These are phyloP conservation scores for Strigamia maritima DNA, from an alignment of 2,888 invertebrate species.

Conservation along the genomic window DNA sequence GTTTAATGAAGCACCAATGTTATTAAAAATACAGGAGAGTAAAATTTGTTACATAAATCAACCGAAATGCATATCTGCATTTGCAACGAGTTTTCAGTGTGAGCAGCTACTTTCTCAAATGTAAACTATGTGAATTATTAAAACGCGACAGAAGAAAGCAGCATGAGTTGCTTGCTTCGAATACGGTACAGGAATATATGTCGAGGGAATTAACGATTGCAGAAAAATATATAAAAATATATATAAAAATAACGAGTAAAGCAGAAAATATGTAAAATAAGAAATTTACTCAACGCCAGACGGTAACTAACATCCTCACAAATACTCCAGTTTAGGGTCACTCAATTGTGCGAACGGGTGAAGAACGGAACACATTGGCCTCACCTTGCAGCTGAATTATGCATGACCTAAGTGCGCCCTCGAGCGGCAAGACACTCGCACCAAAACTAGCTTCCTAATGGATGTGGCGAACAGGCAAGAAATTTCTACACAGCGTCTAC, in stretches of 20 bases:
- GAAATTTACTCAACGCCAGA: background rate
- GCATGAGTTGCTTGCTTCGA: background rate
- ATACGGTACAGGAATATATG: background rate
- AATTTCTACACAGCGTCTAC: constrained; percentile 18
- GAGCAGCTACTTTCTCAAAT: background rate
- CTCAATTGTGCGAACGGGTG: constrained; percentile 28
- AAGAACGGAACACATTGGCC: constrained; percentile 30
- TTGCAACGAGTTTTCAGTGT: constrained; percentile 12
- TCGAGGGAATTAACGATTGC: background rate
- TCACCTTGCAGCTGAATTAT: constrained; percentile 26
- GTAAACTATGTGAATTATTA: constrained; percentile 7
- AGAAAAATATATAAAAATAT: background rate
- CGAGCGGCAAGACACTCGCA: constrained; percentile 34
- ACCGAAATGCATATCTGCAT: constrained; percentile 8
- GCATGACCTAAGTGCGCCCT: constrained; percentile 32
- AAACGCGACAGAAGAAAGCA: background rate
- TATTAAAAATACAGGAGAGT: background rate
- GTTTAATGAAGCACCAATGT: background rate
- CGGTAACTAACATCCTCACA: constrained; percentile 17
- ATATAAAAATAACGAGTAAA: background rate
- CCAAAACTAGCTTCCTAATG: constrained; percentile 34
- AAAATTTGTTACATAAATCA: constrained; percentile 4
- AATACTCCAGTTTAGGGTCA: constrained; percentile 30
- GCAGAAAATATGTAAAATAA: background rate
- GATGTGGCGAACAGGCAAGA: constrained; percentile 32